phyloP scores from a whole-genome alignment of 2,888 invertebrate species.

The Dascillus cervinus region DNA sequence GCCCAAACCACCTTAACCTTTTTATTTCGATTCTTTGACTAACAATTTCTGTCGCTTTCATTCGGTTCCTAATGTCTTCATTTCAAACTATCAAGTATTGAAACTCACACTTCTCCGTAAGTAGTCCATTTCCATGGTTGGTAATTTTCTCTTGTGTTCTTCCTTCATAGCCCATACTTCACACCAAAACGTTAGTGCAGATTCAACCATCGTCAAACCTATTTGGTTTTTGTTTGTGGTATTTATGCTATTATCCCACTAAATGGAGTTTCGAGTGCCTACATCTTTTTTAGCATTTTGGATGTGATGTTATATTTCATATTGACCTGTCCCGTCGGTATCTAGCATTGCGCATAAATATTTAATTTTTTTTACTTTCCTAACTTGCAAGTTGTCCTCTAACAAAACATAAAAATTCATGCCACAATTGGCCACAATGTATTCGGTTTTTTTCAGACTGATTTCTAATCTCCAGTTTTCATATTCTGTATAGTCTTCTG shows the following conservation, averaged over 20 bases:
- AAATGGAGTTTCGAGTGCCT: too few relatives aligned
- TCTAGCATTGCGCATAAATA: not conserved
- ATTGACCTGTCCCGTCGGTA: not conserved
- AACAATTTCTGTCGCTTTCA: not conserved
- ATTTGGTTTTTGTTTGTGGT: conserved; percentile 1
- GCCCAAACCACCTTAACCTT: not conserved
- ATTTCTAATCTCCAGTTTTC: not conserved
- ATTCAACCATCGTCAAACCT: conserved; percentile 1
- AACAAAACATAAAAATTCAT: not conserved
- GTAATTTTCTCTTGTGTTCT: conserved; percentile 1
- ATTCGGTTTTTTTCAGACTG: not conserved
- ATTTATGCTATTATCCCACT: not conserved
- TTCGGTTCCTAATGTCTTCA: not conserved
- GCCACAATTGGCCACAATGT: not conserved
- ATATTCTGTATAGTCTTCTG: too few relatives aligned
- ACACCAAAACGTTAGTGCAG: not conserved
- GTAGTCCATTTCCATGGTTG: conserved; percentile 1
- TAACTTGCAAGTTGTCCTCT: not conserved
- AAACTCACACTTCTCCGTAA: conserved; percentile 1
- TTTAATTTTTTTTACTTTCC: not conserved
- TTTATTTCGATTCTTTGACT: not conserved
- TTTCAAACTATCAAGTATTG: not conserved
- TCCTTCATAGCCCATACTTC: conserved; percentile 2
- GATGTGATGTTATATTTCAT: too few relatives aligned
- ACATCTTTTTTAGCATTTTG: too few relatives aligned